A percentile compares a stretch with the other conserved stretches of the same genome.
These are phyloP conservation scores for Acanthornis magna DNA, from an alignment of 2,797 vertebrate species.

Conservation along the genomic window DNA sequence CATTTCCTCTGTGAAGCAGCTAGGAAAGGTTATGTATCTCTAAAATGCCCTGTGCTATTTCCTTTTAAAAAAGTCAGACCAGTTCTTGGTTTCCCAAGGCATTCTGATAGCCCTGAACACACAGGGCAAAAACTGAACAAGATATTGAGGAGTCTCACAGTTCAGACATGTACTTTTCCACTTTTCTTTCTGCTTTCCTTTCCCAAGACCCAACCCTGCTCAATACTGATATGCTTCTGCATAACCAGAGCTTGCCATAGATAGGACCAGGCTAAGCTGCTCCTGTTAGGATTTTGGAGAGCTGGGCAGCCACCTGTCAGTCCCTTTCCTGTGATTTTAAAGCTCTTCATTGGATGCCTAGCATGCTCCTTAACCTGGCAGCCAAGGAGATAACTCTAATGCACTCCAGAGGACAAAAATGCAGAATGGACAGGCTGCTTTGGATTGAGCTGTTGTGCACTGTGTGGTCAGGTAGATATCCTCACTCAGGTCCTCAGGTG, in stretches of 20 bases:
- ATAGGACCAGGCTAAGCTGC: not conserved
- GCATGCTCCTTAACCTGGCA: not conserved
- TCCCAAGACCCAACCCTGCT: not conserved
- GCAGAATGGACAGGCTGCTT: not conserved
- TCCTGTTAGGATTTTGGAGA: not conserved
- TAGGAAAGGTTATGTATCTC: conserved; percentile 37
- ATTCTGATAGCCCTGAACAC: not conserved
- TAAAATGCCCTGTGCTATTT: conserved; percentile 8
- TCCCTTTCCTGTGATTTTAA: not conserved
- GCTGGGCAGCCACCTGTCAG: not conserved
- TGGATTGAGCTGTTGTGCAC: not conserved
- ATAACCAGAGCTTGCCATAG: not conserved
- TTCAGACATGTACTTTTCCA: not conserved
- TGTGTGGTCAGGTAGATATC: not conserved
- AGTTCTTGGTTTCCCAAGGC: not conserved
- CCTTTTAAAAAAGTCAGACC: not conserved
- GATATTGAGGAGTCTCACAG: not conserved
- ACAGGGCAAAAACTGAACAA: not conserved
- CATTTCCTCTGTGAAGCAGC: conserved; percentile 45
- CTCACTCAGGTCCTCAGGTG: not conserved
- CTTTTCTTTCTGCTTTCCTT: not conserved
- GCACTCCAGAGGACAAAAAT: not conserved
- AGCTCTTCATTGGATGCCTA: not conserved
- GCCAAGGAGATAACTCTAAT: not conserved
- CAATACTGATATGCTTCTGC: fast-evolving